A percentile compares a stretch with the other conserved stretches of the same genome.
Evolutionary conservation across 2,113 vertebrate species (phyloP).

Genomic region (Ptychochromis oligacanthus): DNA sequence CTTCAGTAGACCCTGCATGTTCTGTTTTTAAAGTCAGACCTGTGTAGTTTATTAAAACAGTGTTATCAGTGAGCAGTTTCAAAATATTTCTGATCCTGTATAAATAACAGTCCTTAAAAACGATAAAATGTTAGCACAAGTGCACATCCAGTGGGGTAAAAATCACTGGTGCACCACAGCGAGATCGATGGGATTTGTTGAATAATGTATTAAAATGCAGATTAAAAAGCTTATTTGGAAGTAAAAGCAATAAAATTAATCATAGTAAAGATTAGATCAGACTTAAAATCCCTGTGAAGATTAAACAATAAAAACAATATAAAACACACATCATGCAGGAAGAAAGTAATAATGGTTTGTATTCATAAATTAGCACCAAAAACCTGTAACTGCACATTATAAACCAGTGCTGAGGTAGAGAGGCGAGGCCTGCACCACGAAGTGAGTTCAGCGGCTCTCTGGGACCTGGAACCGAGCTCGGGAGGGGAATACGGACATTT

Average conservation of each 20-base stretch:
- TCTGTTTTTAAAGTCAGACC: neutral
- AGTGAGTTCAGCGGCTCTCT: conserved; percentile 1
- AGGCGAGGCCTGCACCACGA: conserved; percentile 17
- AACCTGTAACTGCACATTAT: conserved; percentile 40
- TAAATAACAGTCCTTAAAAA: conserved; percentile 26
- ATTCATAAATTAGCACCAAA: conserved; percentile 51
- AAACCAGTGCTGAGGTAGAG: conserved; percentile 73
- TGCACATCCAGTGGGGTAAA: conserved; percentile 25
- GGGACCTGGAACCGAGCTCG: neutral
- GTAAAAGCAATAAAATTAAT: conserved; percentile 6
- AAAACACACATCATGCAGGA: conserved; percentile 8
- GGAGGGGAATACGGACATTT: neutral
- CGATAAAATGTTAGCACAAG: neutral
- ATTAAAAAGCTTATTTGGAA: neutral
- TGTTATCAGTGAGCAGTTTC: neutral
- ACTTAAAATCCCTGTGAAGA: conserved; percentile 3
- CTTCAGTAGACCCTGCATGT: neutral
- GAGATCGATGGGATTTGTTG: neutral
- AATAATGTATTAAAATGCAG: conserved; percentile 2
- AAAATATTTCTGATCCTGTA: conserved; percentile 14
- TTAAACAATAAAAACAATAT: conserved; percentile 13
- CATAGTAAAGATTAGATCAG: conserved; percentile 10
- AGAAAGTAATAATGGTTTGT: conserved; percentile 11
- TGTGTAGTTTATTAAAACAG: neutral
- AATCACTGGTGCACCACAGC: neutral